A percentile compares a stretch with the other conserved stretches of the same genome.
These are phyloP conservation scores for Platorchestia sp. DNA, from an alignment of 1,140 invertebrate species.

Conservation along the genomic window DNA sequence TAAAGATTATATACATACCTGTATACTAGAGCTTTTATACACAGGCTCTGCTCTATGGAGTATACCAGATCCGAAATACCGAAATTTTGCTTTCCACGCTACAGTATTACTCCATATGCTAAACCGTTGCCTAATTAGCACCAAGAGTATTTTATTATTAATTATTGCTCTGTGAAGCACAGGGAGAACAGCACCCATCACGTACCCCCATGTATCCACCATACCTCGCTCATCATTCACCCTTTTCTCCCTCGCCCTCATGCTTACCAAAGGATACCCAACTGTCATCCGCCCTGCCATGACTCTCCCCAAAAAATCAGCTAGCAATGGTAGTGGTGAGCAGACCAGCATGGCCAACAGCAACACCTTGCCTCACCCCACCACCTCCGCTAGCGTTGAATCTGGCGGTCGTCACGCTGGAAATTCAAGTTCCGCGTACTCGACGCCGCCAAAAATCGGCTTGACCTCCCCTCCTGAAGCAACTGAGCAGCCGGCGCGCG, in stretches of 20 bases:
- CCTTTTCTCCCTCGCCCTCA: conserved; percentile 21
- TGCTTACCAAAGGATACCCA: conserved; percentile 62
- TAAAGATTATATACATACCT: too few relatives aligned
- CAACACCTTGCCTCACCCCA: not conserved
- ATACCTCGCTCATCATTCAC: conserved; percentile 27
- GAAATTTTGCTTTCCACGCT: too few relatives aligned
- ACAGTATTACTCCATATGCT: too few relatives aligned
- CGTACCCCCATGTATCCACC: not conserved
- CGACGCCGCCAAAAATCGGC: not conserved
- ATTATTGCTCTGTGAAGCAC: not conserved
- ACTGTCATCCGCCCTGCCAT: conserved; percentile 66
- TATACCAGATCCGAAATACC: too few relatives aligned
- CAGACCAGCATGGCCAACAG: not conserved
- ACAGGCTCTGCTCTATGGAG: too few relatives aligned
- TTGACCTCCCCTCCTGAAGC: not conserved
- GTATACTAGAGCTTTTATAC: too few relatives aligned
- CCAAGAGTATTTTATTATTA: too few relatives aligned
- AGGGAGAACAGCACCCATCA: not conserved
- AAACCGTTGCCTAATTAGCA: too few relatives aligned
- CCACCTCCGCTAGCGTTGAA: not conserved
- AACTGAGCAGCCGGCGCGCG: not conserved
- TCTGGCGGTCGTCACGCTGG: not conserved
- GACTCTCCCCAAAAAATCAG: conserved; percentile 66
- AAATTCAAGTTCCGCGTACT: not conserved
- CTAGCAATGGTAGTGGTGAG: conserved; percentile 39